These are phyloP conservation scores for Neocloeon triangulifer DNA, from an alignment of 1,140 invertebrate species.

Conservation along the genomic window DNA sequence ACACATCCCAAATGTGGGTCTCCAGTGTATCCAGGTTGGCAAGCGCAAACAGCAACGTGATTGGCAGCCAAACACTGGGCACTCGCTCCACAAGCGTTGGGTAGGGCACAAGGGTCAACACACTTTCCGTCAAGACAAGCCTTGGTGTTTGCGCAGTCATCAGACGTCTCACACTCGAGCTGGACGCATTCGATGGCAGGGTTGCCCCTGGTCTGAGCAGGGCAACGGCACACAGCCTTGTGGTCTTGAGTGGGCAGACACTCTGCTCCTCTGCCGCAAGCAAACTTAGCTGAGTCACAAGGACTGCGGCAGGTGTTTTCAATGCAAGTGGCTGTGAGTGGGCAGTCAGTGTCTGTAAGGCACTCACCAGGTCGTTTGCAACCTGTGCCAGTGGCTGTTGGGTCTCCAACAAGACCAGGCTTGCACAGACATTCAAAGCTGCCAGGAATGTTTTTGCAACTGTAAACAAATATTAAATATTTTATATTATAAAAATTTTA, in stretches of 20 bases:
- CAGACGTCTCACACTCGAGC: constrained; percentile 55
- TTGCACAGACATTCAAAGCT: constrained; percentile 50
- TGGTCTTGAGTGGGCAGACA: constrained; percentile 36
- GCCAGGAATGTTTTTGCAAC: constrained; percentile 52
- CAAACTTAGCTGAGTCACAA: constrained; percentile 30
- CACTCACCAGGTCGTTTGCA: constrained; percentile 62
- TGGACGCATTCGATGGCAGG: constrained; percentile 37
- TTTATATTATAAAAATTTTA: not conserved
- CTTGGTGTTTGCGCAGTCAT: constrained; percentile 42
- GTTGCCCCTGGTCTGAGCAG: constrained; percentile 48
- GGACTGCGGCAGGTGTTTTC: constrained; percentile 59
- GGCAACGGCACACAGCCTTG: constrained; percentile 46
- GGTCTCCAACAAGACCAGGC: constrained; percentile 58
- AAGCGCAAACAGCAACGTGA: constrained; percentile 35
- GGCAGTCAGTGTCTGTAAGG: constrained; percentile 54
- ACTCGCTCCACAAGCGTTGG: constrained; percentile 59
- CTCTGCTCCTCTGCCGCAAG: constrained; percentile 51
- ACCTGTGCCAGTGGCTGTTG: constrained; percentile 29
- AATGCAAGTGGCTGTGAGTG: constrained; percentile 46
- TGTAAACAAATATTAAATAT: constrained; percentile 11
- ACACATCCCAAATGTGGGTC: constrained; percentile 66
- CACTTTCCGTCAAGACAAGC: constrained; percentile 61
- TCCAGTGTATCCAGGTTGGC: constrained; percentile 57
- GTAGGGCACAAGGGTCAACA: constrained; percentile 50
- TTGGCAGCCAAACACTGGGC: constrained; percentile 41